phyloP scores from a whole-genome alignment of 64 coral and sea anemone species.

The Stichodactyla mertensii region DNA sequence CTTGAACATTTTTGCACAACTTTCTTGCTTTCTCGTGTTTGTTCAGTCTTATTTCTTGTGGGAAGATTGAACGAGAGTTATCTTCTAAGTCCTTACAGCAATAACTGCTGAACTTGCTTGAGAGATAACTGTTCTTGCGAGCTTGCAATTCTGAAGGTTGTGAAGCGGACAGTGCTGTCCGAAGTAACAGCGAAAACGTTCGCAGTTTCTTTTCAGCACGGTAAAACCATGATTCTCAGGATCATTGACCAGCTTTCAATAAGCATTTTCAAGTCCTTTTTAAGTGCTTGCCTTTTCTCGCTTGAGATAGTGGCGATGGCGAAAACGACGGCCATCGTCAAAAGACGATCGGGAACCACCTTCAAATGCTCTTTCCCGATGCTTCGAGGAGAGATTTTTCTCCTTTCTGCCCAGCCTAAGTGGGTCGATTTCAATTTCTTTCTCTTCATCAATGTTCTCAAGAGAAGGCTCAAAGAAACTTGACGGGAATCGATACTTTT shows the following conservation, averaged over 20 bases:
- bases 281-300: constrained; percentile 23
- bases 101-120: constrained; percentile 6
- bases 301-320: constrained; percentile 31
- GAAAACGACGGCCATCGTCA: constrained; percentile 44
- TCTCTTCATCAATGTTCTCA: constrained; percentile 52
- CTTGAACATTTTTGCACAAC: constrained; percentile 18
- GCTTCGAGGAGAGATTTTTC: constrained; percentile 42
- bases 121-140: background rate
- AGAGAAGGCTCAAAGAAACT: constrained; percentile 41
- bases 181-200: background rate
- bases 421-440: constrained; percentile 25
- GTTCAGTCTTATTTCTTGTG: constrained; percentile 14
- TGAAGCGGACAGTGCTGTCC: constrained; percentile 6
- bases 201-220: background rate
- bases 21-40: background rate
- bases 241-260: constrained; percentile 8
- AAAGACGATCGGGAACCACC: constrained; percentile 28
- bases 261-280: constrained; percentile 18
- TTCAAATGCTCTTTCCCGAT: constrained; percentile 37
- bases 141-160: constrained; percentile 2
- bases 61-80: constrained; percentile 19
- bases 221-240: background rate
- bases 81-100: constrained; percentile 7
- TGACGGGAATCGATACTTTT: constrained; percentile 28
- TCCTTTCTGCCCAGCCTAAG: constrained; percentile 14